These are phyloP conservation scores for Enteromius thamalakanensis DNA, from an alignment of 2,797 vertebrate genomes.

Conservation along the genomic window DNA sequence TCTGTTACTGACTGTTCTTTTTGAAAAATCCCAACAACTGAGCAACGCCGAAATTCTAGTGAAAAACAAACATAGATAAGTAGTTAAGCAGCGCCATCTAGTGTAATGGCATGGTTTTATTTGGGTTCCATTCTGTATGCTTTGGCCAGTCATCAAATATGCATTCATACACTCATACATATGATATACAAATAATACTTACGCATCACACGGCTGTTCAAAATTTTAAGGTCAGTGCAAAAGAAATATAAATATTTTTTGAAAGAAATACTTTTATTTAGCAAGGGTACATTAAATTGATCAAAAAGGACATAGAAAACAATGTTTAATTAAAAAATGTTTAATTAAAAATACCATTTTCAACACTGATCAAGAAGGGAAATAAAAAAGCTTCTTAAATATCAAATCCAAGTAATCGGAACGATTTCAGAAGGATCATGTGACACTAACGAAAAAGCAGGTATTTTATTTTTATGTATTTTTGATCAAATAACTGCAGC, in stretches of 20 bases:
- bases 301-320: not conserved
- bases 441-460: not conserved
- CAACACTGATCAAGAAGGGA: not conserved
- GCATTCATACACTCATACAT: not conserved
- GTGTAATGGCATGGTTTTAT: not conserved
- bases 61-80: not conserved
- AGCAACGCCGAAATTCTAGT: constrained; percentile 10
- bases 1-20: constrained; percentile 8
- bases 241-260: not conserved
- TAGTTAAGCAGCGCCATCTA: constrained; percentile 30
- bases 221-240: not conserved
- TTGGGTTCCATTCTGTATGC: not conserved
- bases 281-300: not conserved
- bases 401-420: not conserved
- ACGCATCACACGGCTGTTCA: not conserved
- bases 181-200: not conserved
- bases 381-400: not conserved
- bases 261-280: not conserved
- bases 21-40: not conserved
- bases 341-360: not conserved
- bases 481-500: not conserved
- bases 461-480: not conserved
- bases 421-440: not conserved
- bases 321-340: not conserved
- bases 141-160: not conserved